Evolutionary conservation across 92 coral and sea anemone genomes (phyloP), one percentile per base, ranked within the genome.

Genomic region (Palythoa grandis): DNA sequence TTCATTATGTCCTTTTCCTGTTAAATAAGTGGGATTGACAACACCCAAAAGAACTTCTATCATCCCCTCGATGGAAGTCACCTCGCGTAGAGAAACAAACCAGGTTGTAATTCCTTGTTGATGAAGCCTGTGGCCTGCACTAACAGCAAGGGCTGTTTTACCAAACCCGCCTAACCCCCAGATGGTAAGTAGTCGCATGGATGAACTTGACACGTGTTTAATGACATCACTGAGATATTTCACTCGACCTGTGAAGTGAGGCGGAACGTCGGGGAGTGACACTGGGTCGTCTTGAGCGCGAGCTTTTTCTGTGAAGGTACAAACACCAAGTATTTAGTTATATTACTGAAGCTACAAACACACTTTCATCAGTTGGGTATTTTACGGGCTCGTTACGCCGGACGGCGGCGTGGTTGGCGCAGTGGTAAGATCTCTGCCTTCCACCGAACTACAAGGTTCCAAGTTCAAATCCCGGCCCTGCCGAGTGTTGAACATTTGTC

Each of bases 151-250:
- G n/a, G 58, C 38, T 3, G 75, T 63, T 80, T 68, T 80, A 22
- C 85, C 85, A 39, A 82, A 82, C 12, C 85, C 85, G 6, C 74
- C 60, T 9, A 73, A 63, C 2, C 85, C 85, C 72, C 72, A 63
- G 53, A 80, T 68, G 71, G 72, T 22, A 50, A 60, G 35, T 63
- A 80, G 37, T 24, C 56, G 85, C 9, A 56, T 61, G 29, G 56
- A 7, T 39, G 74, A 63, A 43, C 60, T 80, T 8, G 50, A 16
- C 17, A 80, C 38, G 24, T 7, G 29, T 63, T 20, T 16, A 7
- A 39, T 68, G 58, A 80, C 20, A 38, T 61, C 56, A 48, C 4
- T 5, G 11, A 39, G 16, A 15, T 80, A 52, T 60, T 22, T 39
- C 15, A 15, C 15, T 4, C 74, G 85, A n/a, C 85, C 85, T 24